A percentile compares a stretch with the other conserved stretches of the same genome.
These are phyloP conservation scores for Coelopa frigida DNA, from an alignment of 1,140 invertebrate genomes.

Conservation along the genomic window DNA sequence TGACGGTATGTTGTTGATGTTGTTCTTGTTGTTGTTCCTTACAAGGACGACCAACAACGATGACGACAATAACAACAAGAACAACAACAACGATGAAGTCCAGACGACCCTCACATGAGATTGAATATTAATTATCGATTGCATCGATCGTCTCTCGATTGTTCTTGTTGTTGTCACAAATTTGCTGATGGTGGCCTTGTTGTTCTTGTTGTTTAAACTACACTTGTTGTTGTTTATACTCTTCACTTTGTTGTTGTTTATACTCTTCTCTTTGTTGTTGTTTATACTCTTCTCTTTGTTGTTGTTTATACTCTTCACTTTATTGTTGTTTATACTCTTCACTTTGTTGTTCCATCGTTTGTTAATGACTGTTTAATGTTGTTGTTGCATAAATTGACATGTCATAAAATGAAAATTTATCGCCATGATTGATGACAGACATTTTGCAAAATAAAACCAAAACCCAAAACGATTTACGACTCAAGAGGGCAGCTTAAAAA, in stretches of 20 bases:
- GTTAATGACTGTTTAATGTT: neutral
- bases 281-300: neutral
- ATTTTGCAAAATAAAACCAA: no score
- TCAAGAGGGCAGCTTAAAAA: constrained; percentile 8
- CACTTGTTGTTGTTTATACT: neutral
- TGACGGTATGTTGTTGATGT: neutral
- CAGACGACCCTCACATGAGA: constrained; percentile 9
- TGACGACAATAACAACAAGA: neutral
- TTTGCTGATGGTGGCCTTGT: neutral
- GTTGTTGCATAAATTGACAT: constrained; percentile 8
- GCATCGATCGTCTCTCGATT: neutral
- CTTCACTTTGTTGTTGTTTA: neutral
- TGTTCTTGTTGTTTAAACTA: neutral
- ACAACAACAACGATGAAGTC: constrained; percentile 9
- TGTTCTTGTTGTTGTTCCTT: neutral
- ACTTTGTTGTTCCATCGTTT: neutral
- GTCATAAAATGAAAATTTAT: constrained; percentile 11
- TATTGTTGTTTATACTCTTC: neutral
- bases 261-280: neutral
- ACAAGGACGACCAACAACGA: neutral
- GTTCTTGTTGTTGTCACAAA: constrained; percentile 6
- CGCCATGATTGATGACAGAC: constrained; percentile 14
- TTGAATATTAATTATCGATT: constrained; percentile 13
- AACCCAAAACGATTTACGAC: constrained; percentile 21
- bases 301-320: neutral